Evolutionary conservation across 2,113 vertebrate species (phyloP), one percentile per base, ranked within the genome.

Genomic region (Eonycteris spelaea): DNA sequence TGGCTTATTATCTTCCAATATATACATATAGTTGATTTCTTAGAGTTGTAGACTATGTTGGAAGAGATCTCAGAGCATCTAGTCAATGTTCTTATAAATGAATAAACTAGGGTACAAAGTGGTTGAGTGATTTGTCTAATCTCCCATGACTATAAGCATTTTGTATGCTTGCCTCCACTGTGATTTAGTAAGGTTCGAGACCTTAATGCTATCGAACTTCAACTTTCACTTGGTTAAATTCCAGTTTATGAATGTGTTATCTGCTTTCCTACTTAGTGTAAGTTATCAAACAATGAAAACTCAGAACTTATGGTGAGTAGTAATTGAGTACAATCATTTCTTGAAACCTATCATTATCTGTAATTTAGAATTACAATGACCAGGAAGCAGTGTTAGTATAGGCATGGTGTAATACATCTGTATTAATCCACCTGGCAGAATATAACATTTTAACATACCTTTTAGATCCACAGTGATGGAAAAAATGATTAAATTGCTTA

Each of bases 401-500:
- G 88, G 59, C 26, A 63, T 79, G 53, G 33, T 2, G 96, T 96
- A 96, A 95, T 97, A 80, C 83, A 95, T 95, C 88, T 73, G 38
- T 97, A 98, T 97, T 94, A 96, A 96, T 92, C 93, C 73, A 68
- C 12, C 65, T 22, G 16, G 1, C 19, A 87, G 90, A 95, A 51
- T 96, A 91, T 22, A 97, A 90, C 96, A 93, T 97, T 98, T 97
- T 98, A 97, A 95, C 89, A 63, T 95, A 90, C 86, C 73, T 96
- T 95, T 95, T 91, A 94, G 95, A 96, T 61, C 90, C 88, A 90
- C 74, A 68, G 78, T 96, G 95, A 88, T 96, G 83, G 94, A 94
- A 95, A 95, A 97, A 97, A 79, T 91, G 55, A 95, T 88, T 96
- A 92, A 89, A 95, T 94, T 97, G 70, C 83, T 21, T 97, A 59